phyloP scores from a whole-genome alignment of 2,888 invertebrate species.

The Polydrusus pterygomalis region DNA sequence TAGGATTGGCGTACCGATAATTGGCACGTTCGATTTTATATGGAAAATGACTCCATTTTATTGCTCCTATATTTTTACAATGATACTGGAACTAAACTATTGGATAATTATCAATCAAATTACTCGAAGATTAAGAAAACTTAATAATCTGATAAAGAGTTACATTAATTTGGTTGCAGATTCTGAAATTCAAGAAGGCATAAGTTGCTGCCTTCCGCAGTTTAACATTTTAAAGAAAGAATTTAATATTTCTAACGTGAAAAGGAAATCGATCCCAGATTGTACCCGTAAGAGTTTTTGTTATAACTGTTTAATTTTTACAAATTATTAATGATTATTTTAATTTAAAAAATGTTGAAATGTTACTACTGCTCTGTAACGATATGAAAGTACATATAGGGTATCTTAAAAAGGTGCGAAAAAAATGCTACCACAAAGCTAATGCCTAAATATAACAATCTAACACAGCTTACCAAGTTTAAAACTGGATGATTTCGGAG shows the following conservation, averaged over 20 bases:
- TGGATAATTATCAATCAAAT: conserved; percentile 36
- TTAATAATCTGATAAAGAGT: conserved; percentile 11
- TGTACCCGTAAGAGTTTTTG: conserved; percentile 1
- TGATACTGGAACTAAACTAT: conserved; percentile 44
- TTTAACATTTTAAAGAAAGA: background rate
- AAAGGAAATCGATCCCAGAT: background rate
- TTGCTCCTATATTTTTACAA: conserved; percentile 38
- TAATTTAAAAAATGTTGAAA: too few relatives aligned
- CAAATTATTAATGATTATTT: too few relatives aligned
- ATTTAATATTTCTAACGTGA: background rate
- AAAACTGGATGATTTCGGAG: too few relatives aligned
- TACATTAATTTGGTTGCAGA: conserved; percentile 5
- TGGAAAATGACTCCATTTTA: conserved; percentile 46
- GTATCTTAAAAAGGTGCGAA: too few relatives aligned
- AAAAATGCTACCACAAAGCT: too few relatives aligned
- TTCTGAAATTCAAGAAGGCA: background rate
- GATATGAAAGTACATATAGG: too few relatives aligned
- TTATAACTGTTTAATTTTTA: too few relatives aligned
- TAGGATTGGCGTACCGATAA: conserved; percentile 22
- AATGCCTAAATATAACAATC: too few relatives aligned
- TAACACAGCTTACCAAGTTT: too few relatives aligned
- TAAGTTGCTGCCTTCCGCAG: background rate
- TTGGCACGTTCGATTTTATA: conserved; percentile 19
- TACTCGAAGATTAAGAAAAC: conserved; percentile 9
- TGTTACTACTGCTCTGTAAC: too few relatives aligned